Evolutionary conservation across 2,888 invertebrate genomes (phyloP).

Genomic region (Drosophila nr. medialis): DNA sequence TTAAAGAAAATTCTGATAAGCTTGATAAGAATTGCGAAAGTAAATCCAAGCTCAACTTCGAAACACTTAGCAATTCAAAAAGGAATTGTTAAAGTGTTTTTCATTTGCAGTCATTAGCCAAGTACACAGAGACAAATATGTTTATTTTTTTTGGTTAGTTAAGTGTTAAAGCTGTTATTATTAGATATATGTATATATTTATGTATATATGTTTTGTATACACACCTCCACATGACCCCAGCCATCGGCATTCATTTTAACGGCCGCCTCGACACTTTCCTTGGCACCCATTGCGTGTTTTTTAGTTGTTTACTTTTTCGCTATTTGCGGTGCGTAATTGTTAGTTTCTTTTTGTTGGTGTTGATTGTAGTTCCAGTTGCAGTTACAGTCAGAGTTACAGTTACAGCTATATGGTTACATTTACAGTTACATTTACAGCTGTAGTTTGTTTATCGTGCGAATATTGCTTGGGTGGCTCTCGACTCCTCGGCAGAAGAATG

Average conservation of each 20-base stretch:
- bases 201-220: conserved; percentile 49
- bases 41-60: background rate
- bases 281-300: conserved; percentile 89
- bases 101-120: background rate
- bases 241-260: conserved; percentile 92
- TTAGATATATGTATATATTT: background rate
- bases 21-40: background rate
- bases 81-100: background rate
- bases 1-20: background rate
- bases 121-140: background rate
- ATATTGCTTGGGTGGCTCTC: conserved; percentile 47
- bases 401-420: conserved; percentile 18
- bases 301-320: conserved; percentile 39
- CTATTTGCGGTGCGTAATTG: conserved; percentile 22
- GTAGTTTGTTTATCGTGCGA: conserved; percentile 43
- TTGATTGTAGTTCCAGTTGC: conserved; percentile 47
- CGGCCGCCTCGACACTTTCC: conserved; percentile 91
- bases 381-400: conserved; percentile 17
- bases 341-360: conserved; percentile 24
- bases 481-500: conserved; percentile 11
- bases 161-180: too few relatives aligned
- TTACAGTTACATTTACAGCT: conserved; percentile 31
- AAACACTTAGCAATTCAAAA: background rate
- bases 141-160: conserved; percentile 5
- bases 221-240: conserved; percentile 92